Evolutionary conservation across 2,113 vertebrate genomes (phyloP).

Genomic region (Pelobates fuscus): DNA sequence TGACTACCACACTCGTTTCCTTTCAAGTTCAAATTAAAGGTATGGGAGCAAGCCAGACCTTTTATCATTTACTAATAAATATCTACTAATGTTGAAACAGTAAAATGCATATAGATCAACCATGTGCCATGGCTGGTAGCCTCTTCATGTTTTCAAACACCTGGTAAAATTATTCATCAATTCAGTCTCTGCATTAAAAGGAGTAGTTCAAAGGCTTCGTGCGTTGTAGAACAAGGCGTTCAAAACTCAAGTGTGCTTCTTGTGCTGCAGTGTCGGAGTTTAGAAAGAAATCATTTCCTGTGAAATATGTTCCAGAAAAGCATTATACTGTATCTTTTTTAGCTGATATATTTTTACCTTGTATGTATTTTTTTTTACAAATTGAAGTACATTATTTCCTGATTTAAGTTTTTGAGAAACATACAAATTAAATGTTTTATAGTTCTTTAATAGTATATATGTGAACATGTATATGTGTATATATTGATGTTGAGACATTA

Average conservation of each 20-base stretch:
- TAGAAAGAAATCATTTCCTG: constrained; percentile 62
- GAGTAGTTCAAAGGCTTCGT: constrained; percentile 67
- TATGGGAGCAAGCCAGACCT: constrained; percentile 57
- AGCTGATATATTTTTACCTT: neutral
- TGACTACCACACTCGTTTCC: constrained; percentile 34
- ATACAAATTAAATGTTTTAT: too few relatives aligned
- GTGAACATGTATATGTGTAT: too few relatives aligned
- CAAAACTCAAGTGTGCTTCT: constrained; percentile 63
- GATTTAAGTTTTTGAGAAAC: too few relatives aligned
- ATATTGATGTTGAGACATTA: too few relatives aligned
- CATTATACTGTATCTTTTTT: accelerated
- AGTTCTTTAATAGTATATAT: too few relatives aligned
- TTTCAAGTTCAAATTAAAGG: constrained; percentile 62
- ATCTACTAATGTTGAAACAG: constrained; percentile 57
- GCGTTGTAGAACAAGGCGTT: constrained; percentile 59
- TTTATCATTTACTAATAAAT: constrained; percentile 63
- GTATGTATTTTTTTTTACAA: too few relatives aligned
- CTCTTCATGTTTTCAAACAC: constrained; percentile 62
- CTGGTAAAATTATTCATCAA: constrained; percentile 69
- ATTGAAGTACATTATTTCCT: too few relatives aligned
- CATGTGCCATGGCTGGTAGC: constrained; percentile 51
- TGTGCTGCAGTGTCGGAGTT: constrained; percentile 57
- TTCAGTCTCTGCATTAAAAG: constrained; percentile 66
- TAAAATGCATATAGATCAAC: constrained; percentile 57
- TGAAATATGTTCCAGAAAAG: constrained; percentile 48